Evolutionary conservation across 2,113 vertebrate species (phyloP).

Genomic region (Nothoprocta perdicaria): DNA sequence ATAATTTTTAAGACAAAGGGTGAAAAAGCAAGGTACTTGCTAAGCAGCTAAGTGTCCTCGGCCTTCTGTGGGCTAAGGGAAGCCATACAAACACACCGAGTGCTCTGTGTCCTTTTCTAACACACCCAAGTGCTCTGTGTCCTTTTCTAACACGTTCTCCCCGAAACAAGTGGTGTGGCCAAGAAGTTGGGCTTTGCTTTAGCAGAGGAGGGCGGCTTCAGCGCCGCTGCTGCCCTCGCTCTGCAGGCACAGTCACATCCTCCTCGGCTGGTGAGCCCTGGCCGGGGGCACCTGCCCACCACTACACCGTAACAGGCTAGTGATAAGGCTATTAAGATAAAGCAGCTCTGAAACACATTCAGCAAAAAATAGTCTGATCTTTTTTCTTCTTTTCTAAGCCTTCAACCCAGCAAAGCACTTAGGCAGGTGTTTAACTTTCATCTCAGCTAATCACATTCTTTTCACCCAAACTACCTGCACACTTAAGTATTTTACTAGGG

Average conservation of each 20-base stretch:
- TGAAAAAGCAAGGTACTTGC: not conserved
- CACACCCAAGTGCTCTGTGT: not conserved
- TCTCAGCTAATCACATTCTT: constrained; percentile 28
- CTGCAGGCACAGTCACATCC: not conserved
- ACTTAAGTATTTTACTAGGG: constrained; percentile 8
- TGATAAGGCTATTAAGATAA: constrained; percentile 30
- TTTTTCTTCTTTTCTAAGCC: constrained; percentile 21
- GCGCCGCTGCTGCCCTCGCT: not conserved
- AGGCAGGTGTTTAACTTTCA: constrained; percentile 29
- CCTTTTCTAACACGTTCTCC: not conserved
- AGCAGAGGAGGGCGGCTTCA: not conserved
- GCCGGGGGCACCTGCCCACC: too few species aligned
- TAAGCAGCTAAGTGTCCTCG: not conserved
- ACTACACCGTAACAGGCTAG: not conserved
- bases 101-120: not conserved
- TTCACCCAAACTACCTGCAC: constrained; percentile 35
- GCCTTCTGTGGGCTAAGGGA: not conserved
- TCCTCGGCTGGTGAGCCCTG: too few species aligned
- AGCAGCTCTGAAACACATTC: constrained; percentile 22
- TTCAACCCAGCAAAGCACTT: constrained; percentile 25
- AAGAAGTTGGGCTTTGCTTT: not conserved
- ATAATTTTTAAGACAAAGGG: not conserved
- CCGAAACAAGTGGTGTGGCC: not conserved
- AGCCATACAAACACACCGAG: not conserved
- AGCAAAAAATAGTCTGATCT: constrained; percentile 23